These are phyloP conservation scores for Plutomurus gul DNA, from an alignment of 1,140 invertebrate genomes.

Conservation along the genomic window DNA sequence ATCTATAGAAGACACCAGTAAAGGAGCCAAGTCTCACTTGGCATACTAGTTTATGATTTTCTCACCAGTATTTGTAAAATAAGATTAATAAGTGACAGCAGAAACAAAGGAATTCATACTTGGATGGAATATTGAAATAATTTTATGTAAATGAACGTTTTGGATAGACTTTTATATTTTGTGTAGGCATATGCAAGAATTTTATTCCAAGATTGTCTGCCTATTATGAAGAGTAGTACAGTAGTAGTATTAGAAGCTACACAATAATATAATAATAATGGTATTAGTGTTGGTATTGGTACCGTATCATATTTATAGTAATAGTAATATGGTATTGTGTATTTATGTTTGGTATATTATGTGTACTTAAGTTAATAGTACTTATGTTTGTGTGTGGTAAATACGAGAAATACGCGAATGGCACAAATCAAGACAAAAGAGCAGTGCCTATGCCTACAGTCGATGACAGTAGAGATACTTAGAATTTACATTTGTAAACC, in stretches of 20 bases:
- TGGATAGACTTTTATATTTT: too few relatives aligned
- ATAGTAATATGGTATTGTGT: background rate
- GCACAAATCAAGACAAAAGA: conserved; percentile 29
- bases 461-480: conserved; percentile 4
- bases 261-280: background rate
- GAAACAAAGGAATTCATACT: too few relatives aligned
- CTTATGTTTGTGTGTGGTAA: background rate
- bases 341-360: background rate
- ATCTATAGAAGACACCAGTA: too few relatives aligned
- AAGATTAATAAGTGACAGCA: too few relatives aligned
- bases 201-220: conserved; percentile 42
- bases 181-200: conserved; percentile 16
- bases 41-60: too few relatives aligned
- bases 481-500: background rate
- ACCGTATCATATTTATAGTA: background rate
- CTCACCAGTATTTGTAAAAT: too few relatives aligned
- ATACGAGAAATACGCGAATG: conserved; percentile 11
- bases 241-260: background rate
- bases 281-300: background rate
- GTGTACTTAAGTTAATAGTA: background rate
- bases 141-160: too few relatives aligned
- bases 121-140: too few relatives aligned
- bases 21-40: too few relatives aligned
- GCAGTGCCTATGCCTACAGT: conserved; percentile 6
- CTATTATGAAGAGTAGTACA: background rate